Conservation (phyloP, 2,888 invertebrate species). For the Spisula solida region DNA sequence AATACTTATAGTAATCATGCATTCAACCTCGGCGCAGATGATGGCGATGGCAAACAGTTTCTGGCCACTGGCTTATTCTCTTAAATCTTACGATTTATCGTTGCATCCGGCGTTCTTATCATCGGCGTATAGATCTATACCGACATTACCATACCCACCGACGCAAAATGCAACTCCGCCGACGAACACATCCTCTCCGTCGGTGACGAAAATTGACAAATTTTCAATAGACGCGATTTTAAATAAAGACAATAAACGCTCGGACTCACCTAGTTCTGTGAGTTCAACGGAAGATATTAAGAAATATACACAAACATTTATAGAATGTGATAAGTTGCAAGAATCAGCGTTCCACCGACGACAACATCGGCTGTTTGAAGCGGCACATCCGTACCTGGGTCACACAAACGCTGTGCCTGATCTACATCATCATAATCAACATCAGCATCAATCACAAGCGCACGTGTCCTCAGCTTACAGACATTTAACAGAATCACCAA, state of each 20-base stretch:
- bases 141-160: conserved; percentile 45
- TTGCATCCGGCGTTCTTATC: conserved; percentile 80
- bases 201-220: conserved; percentile 69
- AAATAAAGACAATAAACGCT: conserved; percentile 69
- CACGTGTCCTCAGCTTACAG: conserved; percentile 59
- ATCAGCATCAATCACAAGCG: conserved; percentile 50
- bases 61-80: conserved; percentile 68
- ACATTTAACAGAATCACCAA: conserved; percentile 60
- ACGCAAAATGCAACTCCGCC: conserved; percentile 34
- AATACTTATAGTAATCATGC: conserved; percentile 38
- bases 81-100: conserved; percentile 75
- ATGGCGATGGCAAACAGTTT: conserved; percentile 61
- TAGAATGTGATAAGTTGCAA: conserved; percentile 63
- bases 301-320: conserved; percentile 50
- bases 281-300: conserved; percentile 51
- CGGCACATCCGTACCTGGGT: conserved; percentile 76
- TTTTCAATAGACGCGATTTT: conserved; percentile 83
- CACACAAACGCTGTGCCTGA: conserved; percentile 48
- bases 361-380: conserved; percentile 76
- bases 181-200: conserved; percentile 30
- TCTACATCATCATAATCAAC: conserved; percentile 34
- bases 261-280: conserved; percentile 45
- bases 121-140: conserved; percentile 70
- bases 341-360: conserved; percentile 66
- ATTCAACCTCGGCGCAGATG: conserved; percentile 56